Conservation (phyloP, 2,797 vertebrate genomes). For the Pangasius macronema region DNA sequence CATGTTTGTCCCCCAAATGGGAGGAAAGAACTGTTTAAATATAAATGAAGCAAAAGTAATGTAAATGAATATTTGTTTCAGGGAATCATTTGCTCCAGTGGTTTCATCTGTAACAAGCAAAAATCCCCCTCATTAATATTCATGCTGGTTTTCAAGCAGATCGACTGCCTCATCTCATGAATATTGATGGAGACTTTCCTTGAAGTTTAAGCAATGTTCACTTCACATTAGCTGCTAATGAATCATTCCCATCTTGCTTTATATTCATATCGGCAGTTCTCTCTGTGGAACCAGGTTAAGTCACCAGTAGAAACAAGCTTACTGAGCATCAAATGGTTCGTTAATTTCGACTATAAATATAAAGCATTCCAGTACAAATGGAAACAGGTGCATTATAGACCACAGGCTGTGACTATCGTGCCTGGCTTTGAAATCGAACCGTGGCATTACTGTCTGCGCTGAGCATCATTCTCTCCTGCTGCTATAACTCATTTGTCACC, state of each 20-base stretch:
- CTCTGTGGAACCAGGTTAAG: background rate
- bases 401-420: conserved; percentile 9
- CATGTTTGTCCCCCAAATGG: background rate
- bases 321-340: conserved; percentile 14
- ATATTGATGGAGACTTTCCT: conserved; percentile 30
- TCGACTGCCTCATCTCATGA: conserved; percentile 35
- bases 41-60: background rate
- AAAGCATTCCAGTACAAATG: conserved; percentile 19
- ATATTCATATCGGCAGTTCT: conserved; percentile 14
- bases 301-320: background rate
- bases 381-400: conserved; percentile 19
- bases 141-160: conserved; percentile 27
- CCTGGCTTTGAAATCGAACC: background rate
- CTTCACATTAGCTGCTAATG: conserved; percentile 23
- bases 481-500: conserved; percentile 6
- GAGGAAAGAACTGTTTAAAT: background rate
- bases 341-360: conserved; percentile 1
- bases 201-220: conserved; percentile 31
- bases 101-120: conserved; percentile 20
- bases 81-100: background rate
- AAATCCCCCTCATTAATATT: conserved; percentile 9
- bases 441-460: background rate
- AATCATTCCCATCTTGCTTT: conserved; percentile 15
- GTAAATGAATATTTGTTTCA: conserved; percentile 4
- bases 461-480: background rate